phyloP scores from a whole-genome alignment of 1,140 invertebrate species.

The Hydropsyche tenuis region DNA sequence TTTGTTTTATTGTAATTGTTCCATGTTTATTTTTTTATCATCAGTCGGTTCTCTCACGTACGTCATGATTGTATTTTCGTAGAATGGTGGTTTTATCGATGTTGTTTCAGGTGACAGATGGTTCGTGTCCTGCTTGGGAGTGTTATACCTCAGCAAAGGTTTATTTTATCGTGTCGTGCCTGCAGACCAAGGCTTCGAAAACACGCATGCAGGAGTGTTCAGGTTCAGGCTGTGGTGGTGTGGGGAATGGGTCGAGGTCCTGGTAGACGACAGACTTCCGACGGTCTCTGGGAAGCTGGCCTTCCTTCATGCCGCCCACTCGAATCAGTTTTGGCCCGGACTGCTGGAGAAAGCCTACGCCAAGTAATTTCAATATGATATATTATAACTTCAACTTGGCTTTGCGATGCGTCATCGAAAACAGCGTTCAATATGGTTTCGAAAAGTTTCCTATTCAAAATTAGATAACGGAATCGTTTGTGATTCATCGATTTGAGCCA shows the following conservation, averaged over 20 bases:
- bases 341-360: slow-evolving; percentile 98
- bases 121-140: slow-evolving; percentile 88
- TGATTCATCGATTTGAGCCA: too few species aligned
- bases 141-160: slow-evolving; percentile 84
- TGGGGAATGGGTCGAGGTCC: slow-evolving; percentile 93
- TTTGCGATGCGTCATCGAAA: too few species aligned
- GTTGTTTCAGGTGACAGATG: slow-evolving; percentile 81
- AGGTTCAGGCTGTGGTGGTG: slow-evolving; percentile 96
- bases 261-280: slow-evolving; percentile 95
- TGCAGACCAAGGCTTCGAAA: slow-evolving; percentile 86
- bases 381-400: too few species aligned
- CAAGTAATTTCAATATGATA: slow-evolving; percentile 91
- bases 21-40: not conserved
- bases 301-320: slow-evolving; percentile 88
- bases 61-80: not conserved
- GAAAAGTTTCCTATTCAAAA: too few species aligned
- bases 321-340: slow-evolving; percentile 93
- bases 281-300: slow-evolving; percentile 90
- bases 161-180: slow-evolving; percentile 95
- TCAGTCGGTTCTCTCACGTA: not conserved
- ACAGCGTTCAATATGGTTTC: too few species aligned
- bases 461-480: too few species aligned
- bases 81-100: slow-evolving; percentile 5
- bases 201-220: slow-evolving; percentile 82
- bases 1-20: not conserved